Conservation (phyloP, 92 coral and sea anemone genomes). For the Plumapathes pennacea region DNA sequence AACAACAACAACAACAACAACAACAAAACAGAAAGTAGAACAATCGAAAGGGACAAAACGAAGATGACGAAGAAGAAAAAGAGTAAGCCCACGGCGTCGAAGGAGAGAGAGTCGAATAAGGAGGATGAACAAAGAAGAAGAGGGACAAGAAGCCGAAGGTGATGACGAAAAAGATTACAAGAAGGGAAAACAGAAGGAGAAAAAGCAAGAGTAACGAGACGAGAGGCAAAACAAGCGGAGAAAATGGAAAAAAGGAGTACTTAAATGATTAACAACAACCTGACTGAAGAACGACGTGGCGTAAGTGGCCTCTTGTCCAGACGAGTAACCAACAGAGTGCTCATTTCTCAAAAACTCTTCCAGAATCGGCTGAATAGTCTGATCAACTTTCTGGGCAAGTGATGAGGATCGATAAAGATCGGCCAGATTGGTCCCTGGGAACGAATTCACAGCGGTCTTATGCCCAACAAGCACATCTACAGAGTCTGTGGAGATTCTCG, state of each 20-base stretch:
- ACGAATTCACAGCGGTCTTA: no score
- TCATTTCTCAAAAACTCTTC: constrained; percentile 25
- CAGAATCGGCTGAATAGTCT: constrained; percentile 50
- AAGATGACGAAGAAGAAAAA: no score
- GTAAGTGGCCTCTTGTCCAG: constrained; percentile 37
- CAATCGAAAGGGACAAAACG: no score
- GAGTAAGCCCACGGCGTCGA: no score
- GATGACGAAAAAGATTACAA: no score
- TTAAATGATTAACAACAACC: constrained; percentile 17
- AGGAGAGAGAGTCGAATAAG: no score
- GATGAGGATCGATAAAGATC: constrained; percentile 41
- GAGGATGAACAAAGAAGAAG: no score
- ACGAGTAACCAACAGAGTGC: constrained; percentile 8
- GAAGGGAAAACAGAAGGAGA: background rate
- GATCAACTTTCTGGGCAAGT: constrained; percentile 17
- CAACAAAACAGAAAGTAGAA: no score
- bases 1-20: no score
- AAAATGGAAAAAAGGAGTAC: background rate
- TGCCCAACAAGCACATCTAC: constrained; percentile 14
- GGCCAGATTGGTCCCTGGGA: constrained; percentile 23
- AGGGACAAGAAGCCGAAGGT: no score
- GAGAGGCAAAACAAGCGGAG: background rate
- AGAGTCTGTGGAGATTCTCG: constrained; percentile 22
- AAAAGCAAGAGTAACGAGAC: background rate
- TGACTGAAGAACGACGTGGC: constrained; percentile 78